Evolutionary conservation across 2,888 invertebrate genomes (phyloP).

Genomic region (Oeneis ivallda): DNA sequence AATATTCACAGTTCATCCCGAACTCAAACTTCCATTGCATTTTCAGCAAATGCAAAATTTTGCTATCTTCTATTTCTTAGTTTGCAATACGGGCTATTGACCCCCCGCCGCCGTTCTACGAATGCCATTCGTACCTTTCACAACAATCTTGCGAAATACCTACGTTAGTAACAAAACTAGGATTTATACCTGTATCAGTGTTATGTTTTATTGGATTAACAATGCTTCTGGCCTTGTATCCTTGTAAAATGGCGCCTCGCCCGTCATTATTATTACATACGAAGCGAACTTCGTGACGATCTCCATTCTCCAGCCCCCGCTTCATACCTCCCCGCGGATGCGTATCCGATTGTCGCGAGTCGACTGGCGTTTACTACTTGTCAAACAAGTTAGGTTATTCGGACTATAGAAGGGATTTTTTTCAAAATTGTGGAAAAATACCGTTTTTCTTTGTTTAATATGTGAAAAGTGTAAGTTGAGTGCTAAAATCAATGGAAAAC

Average conservation of each 20-base stretch:
- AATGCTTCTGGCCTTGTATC: conserved; percentile 77
- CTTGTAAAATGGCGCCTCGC: conserved; percentile 81
- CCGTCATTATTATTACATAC: conserved; percentile 77
- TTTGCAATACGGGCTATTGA: conserved; percentile 75
- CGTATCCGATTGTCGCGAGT: conserved; percentile 80
- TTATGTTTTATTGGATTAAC: conserved; percentile 58
- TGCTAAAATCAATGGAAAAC: conserved; percentile 48
- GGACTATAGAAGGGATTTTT: conserved; percentile 55
- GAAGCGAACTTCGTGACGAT: conserved; percentile 81
- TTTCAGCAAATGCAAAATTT: conserved; percentile 23
- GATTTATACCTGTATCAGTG: conserved; percentile 40
- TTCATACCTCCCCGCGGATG: conserved; percentile 72
- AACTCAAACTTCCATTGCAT: not conserved
- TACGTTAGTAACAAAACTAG: conserved; percentile 25
- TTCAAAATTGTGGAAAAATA: conserved; percentile 54
- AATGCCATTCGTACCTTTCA: conserved; percentile 56
- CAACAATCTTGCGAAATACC: conserved; percentile 49
- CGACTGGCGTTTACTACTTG: conserved; percentile 78
- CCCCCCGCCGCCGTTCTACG: conserved; percentile 60
- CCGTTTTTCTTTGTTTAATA: conserved; percentile 53
- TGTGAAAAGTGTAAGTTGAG: conserved; percentile 55
- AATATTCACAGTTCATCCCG: not conserved
- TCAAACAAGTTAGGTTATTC: conserved; percentile 81
- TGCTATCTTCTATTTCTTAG: conserved; percentile 43
- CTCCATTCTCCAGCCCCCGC: conserved; percentile 65